Conservation (phyloP, 2,113 vertebrate genomes). For the Gallinago paraguaiae region DNA sequence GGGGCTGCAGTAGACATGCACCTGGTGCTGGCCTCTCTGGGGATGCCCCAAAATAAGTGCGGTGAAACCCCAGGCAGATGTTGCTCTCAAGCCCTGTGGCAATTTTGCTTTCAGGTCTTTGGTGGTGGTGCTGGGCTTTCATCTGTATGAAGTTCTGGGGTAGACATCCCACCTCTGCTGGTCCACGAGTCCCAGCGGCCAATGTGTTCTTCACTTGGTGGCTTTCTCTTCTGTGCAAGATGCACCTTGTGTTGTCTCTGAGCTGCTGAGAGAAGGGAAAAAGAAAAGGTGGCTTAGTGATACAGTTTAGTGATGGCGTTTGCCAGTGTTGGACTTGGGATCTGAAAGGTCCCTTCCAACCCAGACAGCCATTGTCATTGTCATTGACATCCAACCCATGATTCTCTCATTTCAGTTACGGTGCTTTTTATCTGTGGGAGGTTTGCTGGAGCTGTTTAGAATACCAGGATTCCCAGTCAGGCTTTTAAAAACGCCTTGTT, state of each 20-base stretch:
- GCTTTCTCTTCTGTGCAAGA: background rate
- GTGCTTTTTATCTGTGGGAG: background rate
- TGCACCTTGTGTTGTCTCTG: rapidly evolving
- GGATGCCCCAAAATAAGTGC: background rate
- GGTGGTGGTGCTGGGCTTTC: background rate
- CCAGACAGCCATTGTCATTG: background rate
- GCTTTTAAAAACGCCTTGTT: background rate
- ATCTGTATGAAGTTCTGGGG: background rate
- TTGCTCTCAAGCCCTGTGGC: background rate
- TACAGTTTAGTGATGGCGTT: background rate
- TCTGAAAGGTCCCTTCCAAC: background rate
- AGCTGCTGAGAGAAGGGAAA: background rate
- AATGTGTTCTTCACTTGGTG: background rate
- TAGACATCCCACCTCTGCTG: background rate
- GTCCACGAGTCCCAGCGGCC: background rate
- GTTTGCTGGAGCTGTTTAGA: background rate
- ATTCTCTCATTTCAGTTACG: background rate
- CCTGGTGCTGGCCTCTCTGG: background rate
- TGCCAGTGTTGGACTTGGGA: background rate
- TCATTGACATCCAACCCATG: background rate
- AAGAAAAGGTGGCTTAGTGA: background rate
- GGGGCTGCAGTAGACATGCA: background rate
- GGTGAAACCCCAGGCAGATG: background rate
- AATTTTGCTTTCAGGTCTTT: background rate
- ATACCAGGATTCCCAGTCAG: background rate